Conservation (phyloP, 2,797 vertebrate species). For the Ctenosaura bakeri region DNA sequence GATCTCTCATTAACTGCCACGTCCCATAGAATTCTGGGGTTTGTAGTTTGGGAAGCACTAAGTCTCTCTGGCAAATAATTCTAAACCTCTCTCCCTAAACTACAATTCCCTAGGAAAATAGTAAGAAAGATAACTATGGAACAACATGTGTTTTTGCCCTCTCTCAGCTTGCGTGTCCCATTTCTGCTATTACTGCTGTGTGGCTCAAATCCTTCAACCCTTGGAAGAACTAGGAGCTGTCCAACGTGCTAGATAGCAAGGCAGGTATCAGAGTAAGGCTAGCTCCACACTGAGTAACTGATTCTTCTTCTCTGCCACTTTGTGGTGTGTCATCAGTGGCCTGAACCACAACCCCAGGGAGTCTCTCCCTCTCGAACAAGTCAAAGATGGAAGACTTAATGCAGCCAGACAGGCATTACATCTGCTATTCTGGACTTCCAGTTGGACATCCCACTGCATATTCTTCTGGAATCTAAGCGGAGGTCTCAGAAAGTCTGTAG, state of each 20-base stretch:
- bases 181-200: neutral
- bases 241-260: neutral
- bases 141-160: neutral
- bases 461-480: neutral
- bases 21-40: no score
- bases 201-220: no score
- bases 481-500: neutral
- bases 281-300: neutral
- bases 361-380: neutral
- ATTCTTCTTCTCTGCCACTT: neutral
- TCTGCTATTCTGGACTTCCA: neutral
- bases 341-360: neutral
- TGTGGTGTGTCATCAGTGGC: neutral
- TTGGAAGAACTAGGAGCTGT: neutral
- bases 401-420: neutral
- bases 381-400: neutral
- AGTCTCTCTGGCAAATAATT: no score
- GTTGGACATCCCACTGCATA: neutral
- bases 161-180: neutral
- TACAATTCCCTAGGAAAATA: no score
- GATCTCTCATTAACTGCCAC: no score
- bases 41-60: no score
- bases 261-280: neutral
- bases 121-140: neutral
- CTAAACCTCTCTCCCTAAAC: no score